Percentiles rank a stretch among this genome's conserved stretches.
These are phyloP conservation scores for Casuarius casuarius DNA, from an alignment of 2,113 vertebrate genomes.

Conservation along the genomic window DNA sequence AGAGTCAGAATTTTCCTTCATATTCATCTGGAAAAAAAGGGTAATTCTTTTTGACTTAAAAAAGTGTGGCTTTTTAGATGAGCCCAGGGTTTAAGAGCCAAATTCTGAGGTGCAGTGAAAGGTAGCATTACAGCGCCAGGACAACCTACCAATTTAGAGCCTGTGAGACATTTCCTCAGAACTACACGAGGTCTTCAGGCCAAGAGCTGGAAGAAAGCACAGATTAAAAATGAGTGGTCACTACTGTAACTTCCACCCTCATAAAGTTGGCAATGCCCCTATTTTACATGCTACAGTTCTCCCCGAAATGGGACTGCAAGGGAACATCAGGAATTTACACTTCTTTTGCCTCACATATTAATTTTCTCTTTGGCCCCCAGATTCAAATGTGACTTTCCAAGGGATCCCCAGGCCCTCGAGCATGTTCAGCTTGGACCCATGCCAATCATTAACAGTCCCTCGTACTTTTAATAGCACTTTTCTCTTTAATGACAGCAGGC, in stretches of 20 bases:
- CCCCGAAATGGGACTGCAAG: not conserved
- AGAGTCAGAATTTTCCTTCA: slow-evolving; percentile 48
- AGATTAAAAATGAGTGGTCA: not conserved
- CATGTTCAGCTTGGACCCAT: not conserved
- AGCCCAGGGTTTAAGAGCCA: not conserved
- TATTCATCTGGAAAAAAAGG: slow-evolving; percentile 52
- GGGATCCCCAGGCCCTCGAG: not conserved
- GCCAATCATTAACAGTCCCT: not conserved
- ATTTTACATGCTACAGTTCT: not conserved
- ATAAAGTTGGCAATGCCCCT: not conserved
- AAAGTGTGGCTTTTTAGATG: not conserved
- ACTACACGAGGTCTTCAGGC: not conserved
- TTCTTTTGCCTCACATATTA: not conserved
- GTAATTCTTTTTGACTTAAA: slow-evolving; percentile 58
- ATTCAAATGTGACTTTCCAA: not conserved
- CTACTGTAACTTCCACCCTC: not conserved
- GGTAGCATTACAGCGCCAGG: not conserved
- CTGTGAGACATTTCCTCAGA: not conserved
- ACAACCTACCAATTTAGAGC: not conserved
- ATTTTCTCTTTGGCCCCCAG: not conserved
- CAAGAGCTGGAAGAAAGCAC: not conserved
- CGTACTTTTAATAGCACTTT: slow-evolving; percentile 8
- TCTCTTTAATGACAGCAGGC: slow-evolving; percentile 16
- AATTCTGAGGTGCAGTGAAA: accelerated
- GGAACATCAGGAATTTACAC: not conserved